Evolutionary conservation across 2,113 vertebrate genomes (phyloP), one percentile per base, ranked within the genome.

Genomic region (Cisticola juncidis): DNA sequence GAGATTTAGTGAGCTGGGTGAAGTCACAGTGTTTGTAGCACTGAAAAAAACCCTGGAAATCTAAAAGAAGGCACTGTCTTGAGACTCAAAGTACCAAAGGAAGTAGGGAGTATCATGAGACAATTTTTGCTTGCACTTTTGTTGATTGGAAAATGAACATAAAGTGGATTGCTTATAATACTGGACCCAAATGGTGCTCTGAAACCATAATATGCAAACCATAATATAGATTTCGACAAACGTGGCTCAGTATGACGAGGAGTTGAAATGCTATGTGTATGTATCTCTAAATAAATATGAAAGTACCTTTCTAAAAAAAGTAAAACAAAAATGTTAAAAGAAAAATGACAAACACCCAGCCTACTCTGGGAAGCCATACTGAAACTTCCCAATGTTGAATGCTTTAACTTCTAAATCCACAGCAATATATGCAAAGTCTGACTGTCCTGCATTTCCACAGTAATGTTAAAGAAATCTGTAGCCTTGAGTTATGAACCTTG

Each of bases 401-500:
- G 0, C 29, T 65, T 90, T 12, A 60, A 61, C 50, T 47, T 80
- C 38, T 57, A 79, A 80, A 86, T 44, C 35, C 79, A 44, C 2
- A 44, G 33, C 29, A 66, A 50, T 29, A 18, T 24, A 51, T 9
- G 61, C 17, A n/a, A 95, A 80, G 74, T 11, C 38, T 73, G 70
- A 64, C 70, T 80, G 71, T 62, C 66, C 38, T 61, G 50, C 61
- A 62, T 77, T 94, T 95, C 40, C 71, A 93, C n/a, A 78, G 50
- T 35, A 77, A 85, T 0, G 4, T 57, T 58, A 95, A 77, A 90
- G 94, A 96, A 84, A 95, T 86, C 78, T 76, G 85, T 28, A 88
- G 61, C 90, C 76, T 81, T 71, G 83, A 45, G 74, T 87, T 71
- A 91, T 89, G 57, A 83, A 90, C 90, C 92, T 92, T 44, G 42